Conservation (phyloP, 1,140 invertebrate species). For the Calosoma granatense region DNA sequence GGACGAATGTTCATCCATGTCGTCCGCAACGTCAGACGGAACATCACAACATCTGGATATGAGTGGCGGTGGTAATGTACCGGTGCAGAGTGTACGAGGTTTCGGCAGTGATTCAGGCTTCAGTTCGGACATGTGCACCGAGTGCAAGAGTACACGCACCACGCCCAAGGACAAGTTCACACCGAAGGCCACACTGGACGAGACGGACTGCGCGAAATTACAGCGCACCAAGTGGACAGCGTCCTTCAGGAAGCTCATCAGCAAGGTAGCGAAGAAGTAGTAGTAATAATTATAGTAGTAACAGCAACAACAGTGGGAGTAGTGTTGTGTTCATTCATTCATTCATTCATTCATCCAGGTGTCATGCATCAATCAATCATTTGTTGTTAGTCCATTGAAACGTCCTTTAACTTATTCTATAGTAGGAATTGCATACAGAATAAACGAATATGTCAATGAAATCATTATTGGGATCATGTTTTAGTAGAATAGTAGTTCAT, state of each 20-base stretch:
- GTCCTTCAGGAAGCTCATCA: slow-evolving; percentile 30
- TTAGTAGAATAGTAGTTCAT: too few relatives aligned
- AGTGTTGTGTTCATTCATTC: neutral
- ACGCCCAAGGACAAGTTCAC: slow-evolving; percentile 32
- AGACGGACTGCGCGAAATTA: slow-evolving; percentile 31
- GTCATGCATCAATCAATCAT: neutral
- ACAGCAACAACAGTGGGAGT: neutral
- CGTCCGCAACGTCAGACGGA: slow-evolving; percentile 16
- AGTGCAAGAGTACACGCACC: slow-evolving; percentile 29
- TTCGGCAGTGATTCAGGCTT: slow-evolving; percentile 35
- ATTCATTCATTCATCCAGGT: neutral
- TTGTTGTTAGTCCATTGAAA: neutral
- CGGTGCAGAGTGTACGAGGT: slow-evolving; percentile 16
- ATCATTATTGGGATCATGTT: too few relatives aligned
- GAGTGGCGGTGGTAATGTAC: neutral
- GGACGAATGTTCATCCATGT: slow-evolving; percentile 30
- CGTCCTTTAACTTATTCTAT: too few relatives aligned
- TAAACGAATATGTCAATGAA: too few relatives aligned
- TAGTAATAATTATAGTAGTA: neutral
- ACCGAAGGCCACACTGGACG: slow-evolving; percentile 27
- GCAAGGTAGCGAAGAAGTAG: slow-evolving; percentile 28
- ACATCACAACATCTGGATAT: neutral
- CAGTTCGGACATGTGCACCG: slow-evolving; percentile 30
- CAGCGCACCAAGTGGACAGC: slow-evolving; percentile 33
- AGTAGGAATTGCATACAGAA: too few relatives aligned